These are phyloP conservation scores for Charadrius vociferus DNA, from an alignment of 2,113 vertebrate species.

Conservation along the genomic window DNA sequence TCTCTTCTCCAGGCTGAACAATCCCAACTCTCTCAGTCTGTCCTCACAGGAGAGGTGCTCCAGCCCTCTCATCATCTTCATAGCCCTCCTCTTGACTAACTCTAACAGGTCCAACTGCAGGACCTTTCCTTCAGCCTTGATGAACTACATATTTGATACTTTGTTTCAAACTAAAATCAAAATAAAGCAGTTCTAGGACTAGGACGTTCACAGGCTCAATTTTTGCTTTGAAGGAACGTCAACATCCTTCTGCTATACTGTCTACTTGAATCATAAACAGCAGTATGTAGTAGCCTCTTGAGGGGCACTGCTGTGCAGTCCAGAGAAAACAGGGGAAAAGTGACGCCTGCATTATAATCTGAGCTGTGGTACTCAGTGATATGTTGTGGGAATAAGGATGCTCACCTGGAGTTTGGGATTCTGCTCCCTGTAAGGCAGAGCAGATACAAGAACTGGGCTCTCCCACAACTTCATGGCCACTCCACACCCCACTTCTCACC, in stretches of 20 bases:
- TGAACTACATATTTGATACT: not conserved
- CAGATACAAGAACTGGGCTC: not conserved
- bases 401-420: not conserved
- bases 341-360: not conserved
- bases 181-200: not conserved
- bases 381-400: not conserved
- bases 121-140: not conserved
- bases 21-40: too few relatives aligned
- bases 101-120: not conserved
- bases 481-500: not conserved
- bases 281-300: not conserved
- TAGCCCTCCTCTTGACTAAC: not conserved
- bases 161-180: not conserved
- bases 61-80: not conserved
- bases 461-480: not conserved
- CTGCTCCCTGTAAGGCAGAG: not conserved
- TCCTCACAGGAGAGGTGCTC: not conserved
- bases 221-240: not conserved
- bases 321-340: not conserved
- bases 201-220: not conserved
- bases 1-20: not conserved
- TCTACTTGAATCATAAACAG: not conserved
- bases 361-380: not conserved
- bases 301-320: not conserved
- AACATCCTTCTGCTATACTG: not conserved